Base-by-base conservation (phyloP, 1,140 invertebrate species). In the Nylanderia fulva region DNA sequence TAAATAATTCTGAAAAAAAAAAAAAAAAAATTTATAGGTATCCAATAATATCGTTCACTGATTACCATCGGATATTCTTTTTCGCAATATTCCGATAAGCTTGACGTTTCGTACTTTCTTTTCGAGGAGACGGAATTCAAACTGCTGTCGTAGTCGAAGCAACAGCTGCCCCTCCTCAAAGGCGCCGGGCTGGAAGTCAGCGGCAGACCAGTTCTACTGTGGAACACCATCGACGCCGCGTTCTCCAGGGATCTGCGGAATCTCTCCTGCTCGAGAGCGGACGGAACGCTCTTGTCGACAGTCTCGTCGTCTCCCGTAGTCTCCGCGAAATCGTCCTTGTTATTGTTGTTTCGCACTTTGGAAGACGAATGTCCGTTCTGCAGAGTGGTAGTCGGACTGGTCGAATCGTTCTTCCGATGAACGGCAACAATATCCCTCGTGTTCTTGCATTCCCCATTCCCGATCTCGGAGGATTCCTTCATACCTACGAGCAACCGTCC, bases 111-210 rank as follows among this genome's bases (percentile, higher is more conserved):
- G 92, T 93, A 98, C 97, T 97, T 98, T 95, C 97, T 97, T 90
- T 98, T 98, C 13, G 97, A 97, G 75, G 97, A 97, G 36, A 97
- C 96, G 77, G 96, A 97, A 90, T 97, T 97, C 61, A 98, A 96
- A 42, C 96, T 96, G 90, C 97, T 97, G 94, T 98, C 98, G 91
- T 97, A 98, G 91, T 98, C 98, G 93, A 98, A 98, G 88, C 97
- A 96, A 71, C 96, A 96, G 84, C 96, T 97, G 1, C 97, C 97
- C 92, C 96, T 96, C 88, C 97, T 92, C 7, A 98, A 93, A 0
- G 98, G 98, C 15, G 98, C 98, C 0, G 98, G 98, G 93, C 98
- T 98, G 13, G 98, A 98, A 1, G 97, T 98, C n/a, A 98, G 94
- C 0, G 98, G 98, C 66, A 98, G 94, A 2, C 97, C 97, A 13